phyloP scores from a whole-genome alignment of 2,113 vertebrate genomes.

The Tauraco erythrolophus region DNA sequence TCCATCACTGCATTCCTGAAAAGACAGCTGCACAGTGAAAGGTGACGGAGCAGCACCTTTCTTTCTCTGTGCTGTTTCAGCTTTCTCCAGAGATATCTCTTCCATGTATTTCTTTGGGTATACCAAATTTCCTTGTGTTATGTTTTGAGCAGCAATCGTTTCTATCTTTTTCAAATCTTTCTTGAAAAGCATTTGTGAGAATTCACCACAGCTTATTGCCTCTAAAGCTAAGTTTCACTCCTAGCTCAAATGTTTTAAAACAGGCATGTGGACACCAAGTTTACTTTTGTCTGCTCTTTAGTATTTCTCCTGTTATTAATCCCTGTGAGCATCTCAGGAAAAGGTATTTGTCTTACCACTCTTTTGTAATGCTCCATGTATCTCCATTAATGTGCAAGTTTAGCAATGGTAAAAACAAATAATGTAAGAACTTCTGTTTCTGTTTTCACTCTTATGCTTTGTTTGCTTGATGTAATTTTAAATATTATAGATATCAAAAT shows the following conservation, averaged over 20 bases:
- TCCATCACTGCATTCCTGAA: neutral
- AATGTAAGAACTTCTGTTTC: neutral
- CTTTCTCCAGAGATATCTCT: neutral
- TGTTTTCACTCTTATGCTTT: neutral
- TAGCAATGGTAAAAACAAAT: neutral
- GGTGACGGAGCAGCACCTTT: neutral
- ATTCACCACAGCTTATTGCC: neutral
- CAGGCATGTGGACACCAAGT: neutral
- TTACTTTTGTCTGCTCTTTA: neutral
- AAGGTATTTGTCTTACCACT: neutral
- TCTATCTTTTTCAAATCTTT: neutral
- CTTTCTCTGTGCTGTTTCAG: neutral
- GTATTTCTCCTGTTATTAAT: neutral
- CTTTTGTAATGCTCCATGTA: fast-evolving
- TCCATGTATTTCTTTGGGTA: neutral
- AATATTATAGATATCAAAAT: neutral
- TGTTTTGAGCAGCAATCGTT: neutral
- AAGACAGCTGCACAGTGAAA: neutral
- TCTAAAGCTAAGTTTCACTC: neutral
- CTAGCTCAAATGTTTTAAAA: neutral
- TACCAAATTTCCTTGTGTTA: neutral
- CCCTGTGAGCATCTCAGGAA: neutral
- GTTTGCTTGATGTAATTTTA: neutral
- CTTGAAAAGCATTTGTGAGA: neutral
- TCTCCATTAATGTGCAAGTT: neutral